phyloP scores from a whole-genome alignment of 2,888 invertebrate genomes.

The Herminia tarsipennalis region DNA sequence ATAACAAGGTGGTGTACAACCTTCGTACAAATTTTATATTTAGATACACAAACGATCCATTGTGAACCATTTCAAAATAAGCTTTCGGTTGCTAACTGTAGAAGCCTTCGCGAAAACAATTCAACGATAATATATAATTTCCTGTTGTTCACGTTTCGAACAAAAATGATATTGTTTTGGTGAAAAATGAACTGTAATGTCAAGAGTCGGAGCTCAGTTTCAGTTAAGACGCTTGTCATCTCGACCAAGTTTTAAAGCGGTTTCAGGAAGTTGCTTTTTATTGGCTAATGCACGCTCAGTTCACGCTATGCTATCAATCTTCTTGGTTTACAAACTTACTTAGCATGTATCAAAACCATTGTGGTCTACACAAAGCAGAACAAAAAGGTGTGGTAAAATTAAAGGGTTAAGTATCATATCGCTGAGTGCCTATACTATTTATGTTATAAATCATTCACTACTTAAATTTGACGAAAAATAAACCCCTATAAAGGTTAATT shows the following conservation, averaged over 20 bases:
- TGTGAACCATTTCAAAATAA: neutral
- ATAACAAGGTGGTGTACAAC: neutral
- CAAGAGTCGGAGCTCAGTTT: neutral
- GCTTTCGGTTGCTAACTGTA: neutral
- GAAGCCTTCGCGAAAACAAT: constrained; percentile 13
- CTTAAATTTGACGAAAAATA: too few species aligned
- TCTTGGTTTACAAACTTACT: too few species aligned
- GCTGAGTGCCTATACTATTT: too few species aligned
- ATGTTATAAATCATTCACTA: too few species aligned
- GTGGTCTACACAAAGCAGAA: too few species aligned
- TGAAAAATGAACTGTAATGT: constrained; percentile 10
- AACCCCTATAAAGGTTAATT: too few species aligned
- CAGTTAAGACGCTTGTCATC: neutral
- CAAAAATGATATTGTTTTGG: constrained; percentile 2
- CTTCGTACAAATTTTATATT: neutral
- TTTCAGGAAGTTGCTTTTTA: neutral
- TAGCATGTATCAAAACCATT: too few species aligned
- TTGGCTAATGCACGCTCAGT: too few species aligned
- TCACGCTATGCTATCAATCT: too few species aligned
- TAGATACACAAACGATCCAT: neutral
- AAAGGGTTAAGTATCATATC: too few species aligned
- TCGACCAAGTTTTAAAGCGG: neutral
- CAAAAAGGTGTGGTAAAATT: too few species aligned
- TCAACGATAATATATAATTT: constrained; percentile 13
- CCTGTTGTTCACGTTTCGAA: constrained; percentile 7